phyloP scores from a whole-genome alignment of 2,113 vertebrate species.

The Pomatostomus ruficeps region DNA sequence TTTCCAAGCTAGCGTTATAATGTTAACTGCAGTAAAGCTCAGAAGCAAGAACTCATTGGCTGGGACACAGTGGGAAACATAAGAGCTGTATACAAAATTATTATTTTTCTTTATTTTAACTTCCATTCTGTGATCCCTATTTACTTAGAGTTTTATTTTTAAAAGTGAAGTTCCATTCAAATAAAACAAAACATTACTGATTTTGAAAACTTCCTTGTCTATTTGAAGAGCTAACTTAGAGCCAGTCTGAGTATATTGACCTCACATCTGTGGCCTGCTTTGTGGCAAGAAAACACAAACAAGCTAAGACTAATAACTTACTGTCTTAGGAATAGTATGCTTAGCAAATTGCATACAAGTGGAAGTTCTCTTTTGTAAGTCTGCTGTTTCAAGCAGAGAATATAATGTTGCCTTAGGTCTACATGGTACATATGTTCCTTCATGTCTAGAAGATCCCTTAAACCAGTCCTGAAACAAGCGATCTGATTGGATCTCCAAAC shows the following conservation, averaged over 20 bases:
- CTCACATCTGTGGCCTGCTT: not conserved
- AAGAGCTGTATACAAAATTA: not conserved
- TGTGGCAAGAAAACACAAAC: not conserved
- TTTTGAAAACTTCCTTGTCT: not conserved
- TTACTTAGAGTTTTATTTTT: not conserved
- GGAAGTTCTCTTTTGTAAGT: not conserved
- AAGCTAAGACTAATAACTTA: not conserved
- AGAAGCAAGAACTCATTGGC: not conserved
- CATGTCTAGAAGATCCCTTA: not conserved
- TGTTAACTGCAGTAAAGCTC: not conserved
- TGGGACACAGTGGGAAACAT: not conserved
- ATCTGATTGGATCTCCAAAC: not conserved
- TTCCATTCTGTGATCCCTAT: not conserved
- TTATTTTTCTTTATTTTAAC: not conserved
- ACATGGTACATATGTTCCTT: not conserved
- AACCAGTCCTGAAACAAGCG: not conserved
- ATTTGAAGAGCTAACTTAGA: not conserved
- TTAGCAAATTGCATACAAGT: not conserved
- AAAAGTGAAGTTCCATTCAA: not conserved
- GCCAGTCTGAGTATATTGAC: not conserved
- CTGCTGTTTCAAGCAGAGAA: not conserved
- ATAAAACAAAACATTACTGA: not conserved
- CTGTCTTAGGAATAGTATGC: not conserved
- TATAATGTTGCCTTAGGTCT: not conserved
- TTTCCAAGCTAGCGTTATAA: not conserved